Conservation (phyloP, 2,113 vertebrate genomes). For the Hippocampus abdominalis region DNA sequence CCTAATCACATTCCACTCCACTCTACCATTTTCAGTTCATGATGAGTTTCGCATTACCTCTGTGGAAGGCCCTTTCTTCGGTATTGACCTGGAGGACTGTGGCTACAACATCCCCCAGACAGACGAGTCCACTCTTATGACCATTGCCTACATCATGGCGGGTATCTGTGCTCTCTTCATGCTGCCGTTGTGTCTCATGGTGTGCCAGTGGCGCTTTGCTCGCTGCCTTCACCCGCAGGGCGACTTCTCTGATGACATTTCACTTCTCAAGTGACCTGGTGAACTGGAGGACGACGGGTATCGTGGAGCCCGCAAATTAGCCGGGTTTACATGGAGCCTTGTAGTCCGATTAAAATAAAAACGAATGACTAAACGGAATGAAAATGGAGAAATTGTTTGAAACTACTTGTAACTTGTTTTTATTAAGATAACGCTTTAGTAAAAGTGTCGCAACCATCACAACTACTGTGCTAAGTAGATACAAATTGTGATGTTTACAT, state of each 20-base stretch:
- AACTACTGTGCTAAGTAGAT: no score
- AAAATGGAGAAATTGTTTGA: neutral
- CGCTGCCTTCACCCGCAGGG: conserved; percentile 85
- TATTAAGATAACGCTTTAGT: no score
- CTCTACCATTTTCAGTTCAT: conserved; percentile 72
- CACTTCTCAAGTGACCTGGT: conserved; percentile 86
- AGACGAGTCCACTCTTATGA: conserved; percentile 97
- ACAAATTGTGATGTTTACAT: no score
- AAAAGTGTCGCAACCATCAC: no score
- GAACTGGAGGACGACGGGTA: conserved; percentile 29
- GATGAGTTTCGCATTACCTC: conserved; percentile 88
- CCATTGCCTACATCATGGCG: conserved; percentile 97
- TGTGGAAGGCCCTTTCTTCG: conserved; percentile 86
- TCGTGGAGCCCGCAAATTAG: conserved; percentile 3
- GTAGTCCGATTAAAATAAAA: no score
- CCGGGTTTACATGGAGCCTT: no score
- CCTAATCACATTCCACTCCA: neutral
- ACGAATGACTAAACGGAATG: no score
- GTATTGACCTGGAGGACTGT: conserved; percentile 89
- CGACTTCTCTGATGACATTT: conserved; percentile 94
- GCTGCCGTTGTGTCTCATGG: conserved; percentile 97
- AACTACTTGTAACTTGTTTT: no score
- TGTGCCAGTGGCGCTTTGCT: conserved; percentile 96
- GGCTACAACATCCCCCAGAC: conserved; percentile 98
- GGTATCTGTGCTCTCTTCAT: conserved; percentile 98